These are phyloP conservation scores for Thereva nobilitata DNA, from an alignment of 2,888 invertebrate genomes.

Conservation along the genomic window DNA sequence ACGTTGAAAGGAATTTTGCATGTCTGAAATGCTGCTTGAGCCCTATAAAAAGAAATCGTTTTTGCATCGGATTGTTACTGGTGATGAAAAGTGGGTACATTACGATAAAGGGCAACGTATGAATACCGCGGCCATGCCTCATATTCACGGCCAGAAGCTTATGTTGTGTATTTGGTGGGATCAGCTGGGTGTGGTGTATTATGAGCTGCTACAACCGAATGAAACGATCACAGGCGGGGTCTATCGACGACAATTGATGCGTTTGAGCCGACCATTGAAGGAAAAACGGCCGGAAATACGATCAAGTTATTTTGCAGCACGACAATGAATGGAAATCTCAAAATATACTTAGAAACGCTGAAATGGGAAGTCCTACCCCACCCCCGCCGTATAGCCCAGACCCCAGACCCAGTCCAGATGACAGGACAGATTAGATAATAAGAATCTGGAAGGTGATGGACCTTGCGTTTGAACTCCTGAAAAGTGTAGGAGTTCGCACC, in stretches of 20 bases:
- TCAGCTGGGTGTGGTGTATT: constrained; percentile 25
- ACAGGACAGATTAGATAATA: too few relatives aligned
- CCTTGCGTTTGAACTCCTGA: too few relatives aligned
- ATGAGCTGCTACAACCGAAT: constrained; percentile 34
- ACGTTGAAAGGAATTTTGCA: constrained; percentile 1
- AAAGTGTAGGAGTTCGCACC: too few relatives aligned
- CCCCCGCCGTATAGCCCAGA: constrained; percentile 32
- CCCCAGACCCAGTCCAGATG: too few relatives aligned
- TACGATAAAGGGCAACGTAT: constrained; percentile 9
- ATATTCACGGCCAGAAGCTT: constrained; percentile 5
- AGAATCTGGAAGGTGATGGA: too few relatives aligned
- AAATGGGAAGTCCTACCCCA: constrained; percentile 33
- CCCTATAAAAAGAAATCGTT: neutral
- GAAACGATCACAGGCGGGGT: constrained; percentile 33
- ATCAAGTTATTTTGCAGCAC: constrained; percentile 23
- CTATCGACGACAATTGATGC: constrained; percentile 28
- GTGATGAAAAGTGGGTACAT: constrained; percentile 5
- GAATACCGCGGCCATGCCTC: constrained; percentile 4
- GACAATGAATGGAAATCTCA: constrained; percentile 30
- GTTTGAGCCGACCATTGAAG: constrained; percentile 29
- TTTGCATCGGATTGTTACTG: constrained; percentile 11
- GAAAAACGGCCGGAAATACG: constrained; percentile 16
- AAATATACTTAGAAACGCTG: constrained; percentile 12
- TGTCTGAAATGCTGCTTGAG: neutral
- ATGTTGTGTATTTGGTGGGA: constrained; percentile 27